phyloP scores from a whole-genome alignment of 2,888 invertebrate species.

The Drosophila aldrichi region DNA sequence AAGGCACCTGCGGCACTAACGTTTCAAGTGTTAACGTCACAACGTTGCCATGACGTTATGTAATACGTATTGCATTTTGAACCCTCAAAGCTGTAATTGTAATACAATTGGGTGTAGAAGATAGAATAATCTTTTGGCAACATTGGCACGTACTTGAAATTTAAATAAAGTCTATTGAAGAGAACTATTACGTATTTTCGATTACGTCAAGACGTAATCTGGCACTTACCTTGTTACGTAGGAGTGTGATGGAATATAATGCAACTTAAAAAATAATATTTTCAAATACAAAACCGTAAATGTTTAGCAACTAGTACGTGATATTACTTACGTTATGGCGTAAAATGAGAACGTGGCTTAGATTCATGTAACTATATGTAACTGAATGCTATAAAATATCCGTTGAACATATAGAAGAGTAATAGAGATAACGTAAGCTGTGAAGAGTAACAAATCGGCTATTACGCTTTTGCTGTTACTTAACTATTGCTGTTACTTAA shows the following conservation, averaged over 20 bases:
- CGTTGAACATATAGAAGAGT: not conserved
- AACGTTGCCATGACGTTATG: not conserved
- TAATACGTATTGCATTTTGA: not conserved
- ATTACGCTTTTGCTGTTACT: too few species aligned
- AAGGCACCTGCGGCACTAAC: conserved; percentile 4
- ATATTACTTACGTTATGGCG: not conserved
- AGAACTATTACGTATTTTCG: not conserved
- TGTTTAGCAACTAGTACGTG: not conserved
- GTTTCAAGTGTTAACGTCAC: conserved; percentile 6
- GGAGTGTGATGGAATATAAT: too few species aligned
- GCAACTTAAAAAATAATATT: not conserved
- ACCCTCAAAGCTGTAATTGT: too few species aligned
- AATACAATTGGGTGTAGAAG: not conserved
- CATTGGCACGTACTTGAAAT: too few species aligned
- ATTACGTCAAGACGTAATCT: not conserved
- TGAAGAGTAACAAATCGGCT: too few species aligned
- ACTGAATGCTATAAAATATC: not conserved
- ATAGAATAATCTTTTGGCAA: not conserved
- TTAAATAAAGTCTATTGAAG: too few species aligned
- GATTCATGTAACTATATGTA: not conserved
- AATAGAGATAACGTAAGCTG: not conserved
- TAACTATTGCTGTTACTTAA: too few species aligned
- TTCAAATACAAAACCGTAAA: not conserved
- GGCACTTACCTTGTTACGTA: too few species aligned
- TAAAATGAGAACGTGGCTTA: not conserved